Conservation (phyloP, 2,797 vertebrate species). For the Spinus pinus region DNA sequence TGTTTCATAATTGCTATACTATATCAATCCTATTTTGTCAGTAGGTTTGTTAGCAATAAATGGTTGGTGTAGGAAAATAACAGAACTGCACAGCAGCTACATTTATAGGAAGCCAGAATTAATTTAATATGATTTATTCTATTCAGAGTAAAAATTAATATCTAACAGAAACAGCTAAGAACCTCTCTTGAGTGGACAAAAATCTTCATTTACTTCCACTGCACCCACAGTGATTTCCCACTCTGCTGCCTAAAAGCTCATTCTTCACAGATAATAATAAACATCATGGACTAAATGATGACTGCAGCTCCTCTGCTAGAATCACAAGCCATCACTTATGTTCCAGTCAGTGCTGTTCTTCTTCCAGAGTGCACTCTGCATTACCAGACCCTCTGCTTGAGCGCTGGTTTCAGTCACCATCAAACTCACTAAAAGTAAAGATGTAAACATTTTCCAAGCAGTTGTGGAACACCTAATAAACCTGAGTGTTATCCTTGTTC, state of each 20-base stretch:
- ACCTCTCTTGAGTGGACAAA: background rate
- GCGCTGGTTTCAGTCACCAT: background rate
- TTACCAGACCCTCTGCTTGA: background rate
- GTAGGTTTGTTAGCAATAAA: background rate
- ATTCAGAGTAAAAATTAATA: background rate
- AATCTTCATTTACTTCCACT: slow-evolving; percentile 24
- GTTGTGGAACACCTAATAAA: background rate
- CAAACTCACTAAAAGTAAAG: background rate
- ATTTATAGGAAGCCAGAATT: background rate
- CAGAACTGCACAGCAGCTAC: background rate
- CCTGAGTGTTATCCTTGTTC: background rate
- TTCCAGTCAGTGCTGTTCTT: background rate
- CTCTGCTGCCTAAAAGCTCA: slow-evolving; percentile 7
- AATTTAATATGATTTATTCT: background rate
- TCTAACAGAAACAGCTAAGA: background rate
- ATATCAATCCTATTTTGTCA: background rate
- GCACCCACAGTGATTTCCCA: background rate
- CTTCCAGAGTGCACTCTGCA: background rate
- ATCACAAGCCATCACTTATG: background rate
- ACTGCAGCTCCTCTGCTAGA: slow-evolving; percentile 23
- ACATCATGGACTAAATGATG: slow-evolving; percentile 38
- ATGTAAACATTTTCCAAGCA: background rate
- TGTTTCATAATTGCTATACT: background rate
- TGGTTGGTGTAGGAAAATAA: background rate
- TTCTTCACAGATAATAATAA: slow-evolving; percentile 57